Evolutionary conservation across 2,888 invertebrate species (phyloP), one percentile per base, ranked within the genome.

Genomic region (Drosophila pseudotalamancana): DNA sequence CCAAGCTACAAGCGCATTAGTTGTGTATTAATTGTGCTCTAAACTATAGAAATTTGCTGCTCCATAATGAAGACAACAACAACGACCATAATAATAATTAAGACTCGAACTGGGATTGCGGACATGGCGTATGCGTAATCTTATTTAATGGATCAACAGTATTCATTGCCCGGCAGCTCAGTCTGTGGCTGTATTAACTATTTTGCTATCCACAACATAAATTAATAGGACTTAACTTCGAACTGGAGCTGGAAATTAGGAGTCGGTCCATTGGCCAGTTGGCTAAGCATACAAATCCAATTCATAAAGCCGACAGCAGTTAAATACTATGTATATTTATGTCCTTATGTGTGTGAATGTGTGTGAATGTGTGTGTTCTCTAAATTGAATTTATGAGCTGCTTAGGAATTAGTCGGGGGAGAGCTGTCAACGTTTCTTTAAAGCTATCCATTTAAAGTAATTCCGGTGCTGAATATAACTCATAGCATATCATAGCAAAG

Each of bases 101-200:
- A 37, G 19, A 25, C 43, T 61, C 48, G 5, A 16, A 18, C 14
- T 18, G 16, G 12, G 9, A 14, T 6, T 18, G 35, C 1, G 19
- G 31, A 46, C 60, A 32, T 53, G 61, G 69, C 81, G 85, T 81
- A 82, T 84, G 50, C 67, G 67, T 87, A 82, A 87, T 82, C 87
- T 67, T 64, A 63, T 64, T 84, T 62, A 81, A 77, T 68, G 75
- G 56, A 74, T 84, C 70, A 71, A 68, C 68, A 63, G 72, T 69
- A 59, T 61, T 67, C 60, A 67, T 45, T 63, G 60, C 35, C 25
- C 21, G 12, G 34, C n/a, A 32, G 62, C 59, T 57, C 64, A 59
- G 60, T 51, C 35, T 27, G 19, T 18, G 56, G 25, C 50, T 43
- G 57, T 59, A 48, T 51, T 63, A 69, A 64, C 74, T 67, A 80